These are phyloP conservation scores for Brachirus orientalis DNA, from an alignment of 2,113 vertebrate genomes.

Conservation along the genomic window DNA sequence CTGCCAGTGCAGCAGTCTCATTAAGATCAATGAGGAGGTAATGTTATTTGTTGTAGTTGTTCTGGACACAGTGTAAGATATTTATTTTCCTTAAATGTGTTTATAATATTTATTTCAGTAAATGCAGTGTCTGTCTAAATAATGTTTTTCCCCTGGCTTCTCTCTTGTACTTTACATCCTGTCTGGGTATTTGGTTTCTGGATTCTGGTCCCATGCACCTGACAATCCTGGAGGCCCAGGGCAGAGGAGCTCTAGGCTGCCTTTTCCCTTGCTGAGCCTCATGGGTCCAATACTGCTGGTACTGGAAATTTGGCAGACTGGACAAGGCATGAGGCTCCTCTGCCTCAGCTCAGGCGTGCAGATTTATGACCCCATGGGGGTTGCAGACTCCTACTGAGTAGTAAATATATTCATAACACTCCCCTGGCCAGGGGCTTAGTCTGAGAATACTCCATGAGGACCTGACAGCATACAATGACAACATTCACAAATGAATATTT, in stretches of 20 bases:
- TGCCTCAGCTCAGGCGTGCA: slow-evolving; percentile 59
- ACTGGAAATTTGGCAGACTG: slow-evolving; percentile 50
- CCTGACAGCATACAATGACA: slow-evolving; percentile 50
- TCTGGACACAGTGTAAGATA: background rate
- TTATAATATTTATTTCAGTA: background rate
- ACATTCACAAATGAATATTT: slow-evolving; percentile 69
- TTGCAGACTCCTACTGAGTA: slow-evolving; percentile 47
- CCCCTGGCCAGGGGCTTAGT: slow-evolving; percentile 54
- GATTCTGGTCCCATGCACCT: slow-evolving; percentile 49
- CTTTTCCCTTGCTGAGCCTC: slow-evolving; percentile 48
- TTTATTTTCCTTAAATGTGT: background rate
- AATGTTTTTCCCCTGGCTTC: background rate
- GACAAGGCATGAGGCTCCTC: slow-evolving; percentile 45
- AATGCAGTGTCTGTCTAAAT: background rate
- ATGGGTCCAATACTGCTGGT: slow-evolving; percentile 51
- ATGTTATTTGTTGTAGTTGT: background rate
- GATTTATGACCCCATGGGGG: slow-evolving; percentile 50
- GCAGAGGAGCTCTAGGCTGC: slow-evolving; percentile 45
- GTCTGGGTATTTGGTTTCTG: slow-evolving; percentile 43
- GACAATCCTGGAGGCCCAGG: slow-evolving; percentile 31
- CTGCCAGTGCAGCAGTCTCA: background rate
- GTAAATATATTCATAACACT: slow-evolving; percentile 67
- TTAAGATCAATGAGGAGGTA: background rate
- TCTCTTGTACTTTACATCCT: background rate
- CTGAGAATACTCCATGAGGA: slow-evolving; percentile 49